Conservation (phyloP, 2,888 invertebrate species). For the Polyploca ridens region DNA sequence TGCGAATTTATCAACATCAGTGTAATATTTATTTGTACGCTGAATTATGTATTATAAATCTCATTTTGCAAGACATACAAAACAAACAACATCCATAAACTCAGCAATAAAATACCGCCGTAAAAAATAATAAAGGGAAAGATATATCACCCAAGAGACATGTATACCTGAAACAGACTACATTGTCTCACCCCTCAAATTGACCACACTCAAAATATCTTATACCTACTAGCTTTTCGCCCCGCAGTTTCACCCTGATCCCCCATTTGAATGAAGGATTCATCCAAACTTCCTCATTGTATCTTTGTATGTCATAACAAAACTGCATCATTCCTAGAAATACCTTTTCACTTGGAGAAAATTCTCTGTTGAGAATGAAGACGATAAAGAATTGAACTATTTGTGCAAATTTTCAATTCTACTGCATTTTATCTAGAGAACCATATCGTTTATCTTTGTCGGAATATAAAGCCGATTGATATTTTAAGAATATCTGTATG, state of each 20-base stretch:
- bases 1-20: background rate
- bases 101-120: constrained; percentile 2
- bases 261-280: too few species aligned
- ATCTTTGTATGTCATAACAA: background rate
- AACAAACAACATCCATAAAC: constrained; percentile 5
- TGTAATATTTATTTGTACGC: background rate
- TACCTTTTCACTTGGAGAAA: too few species aligned
- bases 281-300: too few species aligned
- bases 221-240: too few species aligned
- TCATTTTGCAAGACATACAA: background rate
- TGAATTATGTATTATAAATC: too few species aligned
- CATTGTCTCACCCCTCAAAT: constrained; percentile 1
- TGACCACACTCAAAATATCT: constrained; percentile 1
- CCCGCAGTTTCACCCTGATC: too few species aligned
- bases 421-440: background rate
- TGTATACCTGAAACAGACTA: background rate
- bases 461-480: background rate
- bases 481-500: background rate
- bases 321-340: too few species aligned
- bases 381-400: background rate
- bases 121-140: constrained; percentile 9
- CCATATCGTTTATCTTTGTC: background rate
- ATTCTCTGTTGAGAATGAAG: background rate
- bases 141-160: constrained; percentile 1
- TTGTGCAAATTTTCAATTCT: background rate